Conservation (phyloP, 2,113 vertebrate genomes). For the Corythoichthys intestinalis region DNA sequence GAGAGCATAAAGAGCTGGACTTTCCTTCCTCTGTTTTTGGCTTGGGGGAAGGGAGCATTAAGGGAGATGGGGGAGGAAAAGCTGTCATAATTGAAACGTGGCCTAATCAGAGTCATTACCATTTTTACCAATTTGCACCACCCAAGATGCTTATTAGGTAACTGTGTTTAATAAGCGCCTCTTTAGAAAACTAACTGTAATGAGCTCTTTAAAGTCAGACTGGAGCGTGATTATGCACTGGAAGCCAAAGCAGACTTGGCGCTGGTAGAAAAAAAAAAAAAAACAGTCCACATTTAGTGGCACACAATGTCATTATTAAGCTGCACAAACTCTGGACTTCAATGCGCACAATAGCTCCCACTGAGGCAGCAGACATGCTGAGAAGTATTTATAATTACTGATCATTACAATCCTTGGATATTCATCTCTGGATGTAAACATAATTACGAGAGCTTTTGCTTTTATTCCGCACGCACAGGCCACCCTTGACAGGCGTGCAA, state of each 20-base stretch:
- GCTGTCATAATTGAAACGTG: slow-evolving; percentile 98
- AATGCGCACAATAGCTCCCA: slow-evolving; percentile 65
- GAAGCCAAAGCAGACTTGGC: slow-evolving; percentile 83
- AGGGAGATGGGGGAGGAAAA: slow-evolving; percentile 54
- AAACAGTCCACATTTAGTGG: slow-evolving; percentile 79
- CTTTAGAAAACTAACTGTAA: slow-evolving; percentile 99
- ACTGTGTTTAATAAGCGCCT: slow-evolving; percentile 99
- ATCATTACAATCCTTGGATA: slow-evolving; percentile 77
- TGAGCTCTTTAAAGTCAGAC: slow-evolving; percentile 99
- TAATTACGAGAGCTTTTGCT: slow-evolving; percentile 74
- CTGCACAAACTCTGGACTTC: slow-evolving; percentile 78
- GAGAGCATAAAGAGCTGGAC: slow-evolving; percentile 70
- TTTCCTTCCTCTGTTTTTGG: slow-evolving; percentile 46
- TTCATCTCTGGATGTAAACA: slow-evolving; percentile 75
- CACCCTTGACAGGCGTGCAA: slow-evolving; percentile 72
- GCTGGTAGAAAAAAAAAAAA: slow-evolving; percentile 77
- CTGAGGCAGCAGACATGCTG: slow-evolving; percentile 57
- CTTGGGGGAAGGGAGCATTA: slow-evolving; percentile 40
- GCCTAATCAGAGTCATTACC: slow-evolving; percentile 99
- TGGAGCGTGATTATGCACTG: slow-evolving; percentile 90
- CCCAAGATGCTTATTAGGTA: slow-evolving; percentile 99
- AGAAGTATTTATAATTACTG: slow-evolving; percentile 80
- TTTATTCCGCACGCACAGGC: slow-evolving; percentile 64
- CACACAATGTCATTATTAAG: slow-evolving; percentile 94
- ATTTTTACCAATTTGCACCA: slow-evolving; percentile 98